Percentiles rank a stretch among this genome's conserved stretches.
phyloP scores from a whole-genome alignment of 2,113 vertebrate species.

The Cyprinodon variegatus region DNA sequence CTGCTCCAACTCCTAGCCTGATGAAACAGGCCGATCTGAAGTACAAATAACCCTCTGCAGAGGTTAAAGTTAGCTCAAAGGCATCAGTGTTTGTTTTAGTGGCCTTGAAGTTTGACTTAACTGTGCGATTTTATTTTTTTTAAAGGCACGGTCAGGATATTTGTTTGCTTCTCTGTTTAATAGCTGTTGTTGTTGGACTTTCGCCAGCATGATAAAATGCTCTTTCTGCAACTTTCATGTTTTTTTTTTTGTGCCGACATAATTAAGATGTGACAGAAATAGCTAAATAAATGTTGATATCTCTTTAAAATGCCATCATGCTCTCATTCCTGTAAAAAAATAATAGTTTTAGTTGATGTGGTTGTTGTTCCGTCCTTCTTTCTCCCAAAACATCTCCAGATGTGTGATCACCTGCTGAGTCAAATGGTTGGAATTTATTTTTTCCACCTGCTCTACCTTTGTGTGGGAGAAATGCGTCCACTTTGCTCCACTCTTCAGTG shows the following conservation, averaged over 20 bases:
- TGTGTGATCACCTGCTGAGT: neutral
- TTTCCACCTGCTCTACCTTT: neutral
- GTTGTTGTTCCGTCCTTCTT: neutral
- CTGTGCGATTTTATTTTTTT: neutral
- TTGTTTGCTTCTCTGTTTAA: neutral
- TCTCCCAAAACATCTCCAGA: neutral
- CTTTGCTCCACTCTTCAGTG: neutral
- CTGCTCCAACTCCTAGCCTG: conserved; percentile 53
- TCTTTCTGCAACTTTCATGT: neutral
- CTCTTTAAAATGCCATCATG: neutral
- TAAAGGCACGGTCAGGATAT: neutral
- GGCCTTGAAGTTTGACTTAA: neutral
- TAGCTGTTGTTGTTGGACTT: neutral
- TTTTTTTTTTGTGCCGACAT: neutral
- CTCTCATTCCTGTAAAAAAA: neutral
- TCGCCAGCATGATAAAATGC: neutral
- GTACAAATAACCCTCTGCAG: conserved; percentile 12
- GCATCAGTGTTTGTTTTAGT: neutral
- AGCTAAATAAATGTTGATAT: neutral
- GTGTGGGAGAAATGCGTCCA: neutral
- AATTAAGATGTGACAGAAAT: neutral
- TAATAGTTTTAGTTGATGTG: neutral
- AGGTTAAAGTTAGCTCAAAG: neutral
- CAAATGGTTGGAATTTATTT: neutral
- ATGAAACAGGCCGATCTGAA: conserved; percentile 18